Base-by-base conservation (phyloP, 1,140 invertebrate species). In the Trichogramma pretiosum region DNA sequence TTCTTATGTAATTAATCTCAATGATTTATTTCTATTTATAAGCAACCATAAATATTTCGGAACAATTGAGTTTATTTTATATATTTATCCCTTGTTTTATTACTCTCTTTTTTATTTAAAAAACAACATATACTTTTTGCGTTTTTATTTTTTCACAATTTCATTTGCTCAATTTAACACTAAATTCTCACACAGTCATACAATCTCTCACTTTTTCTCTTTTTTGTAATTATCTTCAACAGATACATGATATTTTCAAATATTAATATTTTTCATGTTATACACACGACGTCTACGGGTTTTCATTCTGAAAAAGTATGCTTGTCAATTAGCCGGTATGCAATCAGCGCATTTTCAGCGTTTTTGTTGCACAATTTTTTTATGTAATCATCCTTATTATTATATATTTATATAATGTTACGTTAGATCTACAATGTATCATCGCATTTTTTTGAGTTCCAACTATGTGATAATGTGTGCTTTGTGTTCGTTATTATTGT, bases 11-110 rank as follows among this genome's bases (percentile, higher is more conserved):
- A 58, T 62, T 60, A 67, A 64, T 68, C 63, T 61, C 62, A 68
- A 70, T 69, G 59, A 70, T 65, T 68, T 70, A 70, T 62, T 68
- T n/a, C 65, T 69, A 64, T 68, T 68, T 65, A 69, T 71, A 70
- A 69, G 66, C 64, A 71, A 67, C 59, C 54, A 65, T 69, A 60
- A 58, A 68, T 71, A 65, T 67, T 71, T 69, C 69, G 66, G 66
- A 69, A 70, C 64, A 70, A 67, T 69, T 67, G 63, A 68, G 59
- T 62, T 54, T 41, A 46, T 42, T 56, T 59, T 65, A 63, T 51
- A 59, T 55, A 52, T 58, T 58, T 53, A 55, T 58, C 55, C 52
- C 49, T 49, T 56, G 35, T 50, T 56, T 55, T 49, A 46, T 59
- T 53, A 38, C 44, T 61, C 32, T 54, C 48, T 54, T 52, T 53